Base-by-base conservation (phyloP, 2,113 vertebrate species). In the Lasiurus cinereus region DNA sequence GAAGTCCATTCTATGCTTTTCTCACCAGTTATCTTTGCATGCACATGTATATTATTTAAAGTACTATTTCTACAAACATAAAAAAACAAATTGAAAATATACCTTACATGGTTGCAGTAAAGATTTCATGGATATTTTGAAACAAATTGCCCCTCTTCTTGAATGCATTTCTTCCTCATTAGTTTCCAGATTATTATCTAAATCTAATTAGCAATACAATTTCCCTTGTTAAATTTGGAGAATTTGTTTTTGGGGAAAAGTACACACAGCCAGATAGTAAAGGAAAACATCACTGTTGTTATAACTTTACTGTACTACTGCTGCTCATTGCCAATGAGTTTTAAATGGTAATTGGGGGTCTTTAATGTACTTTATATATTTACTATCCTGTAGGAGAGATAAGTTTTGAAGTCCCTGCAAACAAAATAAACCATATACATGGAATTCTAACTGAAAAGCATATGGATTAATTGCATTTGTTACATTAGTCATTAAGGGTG, bases 141-240 rank as follows among this genome's bases (percentile, higher is more conserved):
- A 33, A 92, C 31, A 91, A 95, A 97, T 91, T 67, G 16, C 1
- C 27, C 15, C 15, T 83, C 31, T 78, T 90, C 36, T 90, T 89
- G 95, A 83, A 86, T 93, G 91, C 92, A 93, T 76, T 94, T 93
- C 91, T 96, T 83, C 91, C 64, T 59, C 67, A 36, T 96, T 97
- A 97, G 83, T 19, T 94, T 96, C 88, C 78, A 78, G 46, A 36
- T 27, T 84, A 24, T 64, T 98, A 73, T 92, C 83, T 95, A 95
- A 84, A 95, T 96, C 94, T 94, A 97, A 95, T 98, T 98, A 97
- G 87, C 69, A 95, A 73, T 95, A 76, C 96, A 97, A 90, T 83
- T 64, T 84, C 91, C 21, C 46, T 95, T 90, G 33, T 66, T 39
- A 76, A 92, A 89, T 5, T 0, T 2, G 77, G 92, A 90, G 82